Evolutionary conservation across 37 sponge, comb jelly and placozoan genomes (phyloP), one percentile per base, ranked within the genome.

Genomic region (Geodia barretti): DNA sequence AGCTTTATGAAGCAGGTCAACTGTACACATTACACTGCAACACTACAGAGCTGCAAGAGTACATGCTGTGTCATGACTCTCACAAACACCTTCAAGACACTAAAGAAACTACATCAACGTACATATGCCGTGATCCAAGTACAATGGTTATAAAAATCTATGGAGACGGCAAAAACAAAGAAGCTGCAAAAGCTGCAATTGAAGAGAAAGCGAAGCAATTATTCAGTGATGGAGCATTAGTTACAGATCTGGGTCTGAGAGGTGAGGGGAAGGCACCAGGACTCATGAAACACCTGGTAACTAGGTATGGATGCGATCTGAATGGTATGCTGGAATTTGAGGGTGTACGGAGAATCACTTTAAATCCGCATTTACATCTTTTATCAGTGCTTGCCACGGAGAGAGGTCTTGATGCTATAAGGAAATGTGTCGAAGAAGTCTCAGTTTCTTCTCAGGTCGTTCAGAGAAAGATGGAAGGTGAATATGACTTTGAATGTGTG

Each of bases 251-350:
- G 43, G 19, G 74, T 1, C 64, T 92, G 60, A 84, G 80, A 41
- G 41, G 23, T 0, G 54, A 28, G 38, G 42, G 62, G 1, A 68
- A 31, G 17, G 83, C 83, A 30, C 91, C 91, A 30, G 86, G 91
- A 24, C 26, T 86, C 7, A 86, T 91, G 87, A 91, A 91, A 70
- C 39, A 73, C 41, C 30, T 91, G 3, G 64, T 91, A 14, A 28
- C 74, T 4, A 77, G 43, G 73, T 91, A 75, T 84, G 90, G 86
- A 43, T 5, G 30, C 34, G 85, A 84, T 33, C 39, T 81, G 39
- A 37, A 29, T 20, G n/a, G 9, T 0, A 34, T 90, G 36, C 4
- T 35, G 20, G 33, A 62, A n/a, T 17, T 38, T 33, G 73, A 58
- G 14, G 91, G 87, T 8, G 68, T 90, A n/a, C 35, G 30, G 39